Base-by-base conservation (phyloP, 2,797 vertebrate species). In the Nyctalus aviator region DNA sequence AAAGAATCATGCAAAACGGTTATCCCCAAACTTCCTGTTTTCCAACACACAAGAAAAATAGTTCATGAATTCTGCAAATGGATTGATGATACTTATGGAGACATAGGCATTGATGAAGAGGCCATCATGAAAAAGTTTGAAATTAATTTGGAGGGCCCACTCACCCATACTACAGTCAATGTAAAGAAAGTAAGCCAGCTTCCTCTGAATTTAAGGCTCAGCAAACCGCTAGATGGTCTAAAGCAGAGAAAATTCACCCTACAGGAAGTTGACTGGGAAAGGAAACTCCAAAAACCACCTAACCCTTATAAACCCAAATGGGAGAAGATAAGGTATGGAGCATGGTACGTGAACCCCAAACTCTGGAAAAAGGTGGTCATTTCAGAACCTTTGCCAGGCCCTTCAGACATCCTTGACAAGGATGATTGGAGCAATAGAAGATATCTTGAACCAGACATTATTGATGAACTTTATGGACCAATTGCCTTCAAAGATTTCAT, bases 1-100 rank as follows among this genome's bases (percentile, higher is more conserved):
- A 11, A 46, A 5, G 59, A 13, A 13, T 1, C 32, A 73, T 27
- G 5, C 18, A 53, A 3, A 48, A 23, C 21, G 2, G 14, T 46
- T 6, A 69, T 35, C 1, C 14, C 4, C 21, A 1, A 18, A 32
- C 2, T 13, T 75, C 1, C 12, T 68, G 0, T 1, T 64, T 1
- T 21, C 27, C 20, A 6, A n/a, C n/a, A 14, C 8, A 2, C 62
- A 21, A 37, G 17, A 5, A 64, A 6, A 46, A 11, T 0, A 64
- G 37, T 82, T 46, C 2, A 0, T 8, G 27, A 82, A 44, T 82
- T 82, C 37, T 82, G 17, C 27, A 46, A 6, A 44, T 82, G 37
- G 27, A 0, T 62, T n/a, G 17, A 81, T 12, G 55, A 81, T 20
- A n/a, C 17, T n/a, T 62, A 62, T 81, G 37, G 78, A 62, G 17